Percentiles rank a stretch among this genome's conserved stretches.
These are phyloP conservation scores for Zaprionus lineosus DNA, from an alignment of 2,888 invertebrate genomes.

Conservation along the genomic window DNA sequence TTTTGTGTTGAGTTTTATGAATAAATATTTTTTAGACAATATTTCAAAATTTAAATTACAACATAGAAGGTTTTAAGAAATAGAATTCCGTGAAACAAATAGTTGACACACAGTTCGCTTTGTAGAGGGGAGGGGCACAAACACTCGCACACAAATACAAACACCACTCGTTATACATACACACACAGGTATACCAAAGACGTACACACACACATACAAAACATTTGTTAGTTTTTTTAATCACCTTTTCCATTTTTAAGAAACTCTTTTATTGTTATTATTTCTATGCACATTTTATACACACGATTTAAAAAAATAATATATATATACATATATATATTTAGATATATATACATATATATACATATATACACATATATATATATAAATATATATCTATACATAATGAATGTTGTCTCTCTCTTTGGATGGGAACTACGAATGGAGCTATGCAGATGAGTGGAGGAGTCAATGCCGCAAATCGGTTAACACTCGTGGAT, in stretches of 20 bases:
- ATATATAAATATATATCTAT: no score
- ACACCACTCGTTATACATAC: conserved; percentile 20
- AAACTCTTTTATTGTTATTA: conserved; percentile 27
- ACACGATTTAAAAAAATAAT: conserved; percentile 15
- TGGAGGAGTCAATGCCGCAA: conserved; percentile 50
- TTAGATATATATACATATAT: not conserved
- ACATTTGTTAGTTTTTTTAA: conserved; percentile 21
- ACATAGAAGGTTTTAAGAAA: conserved; percentile 13
- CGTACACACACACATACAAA: conserved; percentile 10
- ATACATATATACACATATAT: no score
- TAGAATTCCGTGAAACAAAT: conserved; percentile 42
- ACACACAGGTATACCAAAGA: conserved; percentile 2
- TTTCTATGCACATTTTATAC: conserved; percentile 40
- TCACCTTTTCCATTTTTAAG: conserved; percentile 17
- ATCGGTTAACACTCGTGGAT: conserved; percentile 44
- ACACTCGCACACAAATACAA: conserved; percentile 7
- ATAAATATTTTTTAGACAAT: conserved; percentile 70
- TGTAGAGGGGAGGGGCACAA: not conserved
- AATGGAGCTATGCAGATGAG: conserved; percentile 55
- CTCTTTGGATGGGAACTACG: no score
- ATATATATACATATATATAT: conserved; percentile 15
- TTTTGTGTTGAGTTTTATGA: conserved; percentile 48
- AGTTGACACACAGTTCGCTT: conserved; percentile 42
- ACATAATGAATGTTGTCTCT: no score
- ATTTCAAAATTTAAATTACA: conserved; percentile 65